phyloP scores from a whole-genome alignment of 2,113 vertebrate genomes.

The Microtus ochrogaster region DNA sequence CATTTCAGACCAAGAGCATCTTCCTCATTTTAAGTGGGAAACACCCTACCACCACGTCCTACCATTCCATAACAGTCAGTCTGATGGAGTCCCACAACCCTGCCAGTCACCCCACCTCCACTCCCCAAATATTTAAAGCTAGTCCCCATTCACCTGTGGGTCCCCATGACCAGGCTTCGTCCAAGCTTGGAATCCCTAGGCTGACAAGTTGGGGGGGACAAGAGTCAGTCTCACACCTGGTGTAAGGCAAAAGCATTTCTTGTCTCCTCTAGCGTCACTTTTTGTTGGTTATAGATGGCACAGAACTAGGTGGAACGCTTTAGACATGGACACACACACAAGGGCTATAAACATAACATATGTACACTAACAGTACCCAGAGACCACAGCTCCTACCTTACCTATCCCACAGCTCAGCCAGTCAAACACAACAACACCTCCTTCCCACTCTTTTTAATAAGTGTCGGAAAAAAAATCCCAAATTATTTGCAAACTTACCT shows the following conservation, averaged over 20 bases:
- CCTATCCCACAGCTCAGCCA: slow-evolving; percentile 35
- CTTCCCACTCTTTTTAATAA: neutral
- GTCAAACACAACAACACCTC: neutral
- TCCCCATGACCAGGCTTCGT: neutral
- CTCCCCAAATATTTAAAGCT: slow-evolving; percentile 51
- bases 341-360: slow-evolving; percentile 50
- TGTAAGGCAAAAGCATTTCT: slow-evolving; percentile 45
- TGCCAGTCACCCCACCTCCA: neutral
- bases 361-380: neutral
- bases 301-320: slow-evolving; percentile 11
- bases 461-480: neutral
- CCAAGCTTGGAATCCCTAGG: neutral
- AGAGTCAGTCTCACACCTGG: slow-evolving; percentile 23
- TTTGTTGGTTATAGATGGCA: neutral
- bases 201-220: slow-evolving; percentile 13
- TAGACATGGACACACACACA: slow-evolving; percentile 38
- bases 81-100: neutral
- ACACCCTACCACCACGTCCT: slow-evolving; percentile 1
- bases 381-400: neutral
- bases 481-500: slow-evolving; percentile 77
- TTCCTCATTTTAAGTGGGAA: slow-evolving; percentile 9
- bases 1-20: slow-evolving; percentile 14
- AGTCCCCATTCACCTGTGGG: neutral
- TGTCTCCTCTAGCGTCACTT: neutral
- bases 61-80: slow-evolving; percentile 40